Evolutionary conservation across 2,888 invertebrate genomes (phyloP), one percentile per base, ranked within the genome.

Genomic region (Harmothoe impar): DNA sequence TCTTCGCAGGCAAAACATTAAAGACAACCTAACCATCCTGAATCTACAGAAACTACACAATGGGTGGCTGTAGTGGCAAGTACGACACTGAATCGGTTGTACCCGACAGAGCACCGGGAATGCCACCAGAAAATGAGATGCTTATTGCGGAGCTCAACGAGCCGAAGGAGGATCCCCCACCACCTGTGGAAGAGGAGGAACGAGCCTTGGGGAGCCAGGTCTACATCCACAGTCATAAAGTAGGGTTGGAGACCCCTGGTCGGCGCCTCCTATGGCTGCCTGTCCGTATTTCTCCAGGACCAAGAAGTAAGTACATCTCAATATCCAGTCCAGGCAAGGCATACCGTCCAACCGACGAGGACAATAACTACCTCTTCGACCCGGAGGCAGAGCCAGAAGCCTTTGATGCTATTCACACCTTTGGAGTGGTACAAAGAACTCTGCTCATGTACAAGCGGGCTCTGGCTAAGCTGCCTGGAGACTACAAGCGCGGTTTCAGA

Each of bases 361-460:
- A 77, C n/a, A 52, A 52, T n/a, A 89, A 89, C 89, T 89, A n/a
- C 29, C 52, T 89, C n/a, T 89, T 25, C 29, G 89, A 89, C 89
- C 89, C 89, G 0, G 77, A 68, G 23, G 0, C 17, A 29, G 72
- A 68, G 10, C 77, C 25, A n/a, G 78, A 77, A 23, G 51, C 29
- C n/a, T 89, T 89, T 25, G 89, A 89, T 35, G 89, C 89, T 25
- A 51, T 89, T 5, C 89, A 89, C 31, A 89, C 89, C 0, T 89
- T 89, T 25, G 43, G 29, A 1, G 89, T 89, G 77, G 89, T 89
- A 12, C 72, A 68, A 23, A 35, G 77, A 25, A 77, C 77, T 12
- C 15, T 89, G 23, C 10, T 23, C n/a, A 78, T 89, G 89, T 89
- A 89, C 78, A 68, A 77, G 12, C 15, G 77, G 25, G 10, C 77